Evolutionary conservation across 2,888 invertebrate genomes (phyloP).

Genomic region (Cryptophagus acutangulus): DNA sequence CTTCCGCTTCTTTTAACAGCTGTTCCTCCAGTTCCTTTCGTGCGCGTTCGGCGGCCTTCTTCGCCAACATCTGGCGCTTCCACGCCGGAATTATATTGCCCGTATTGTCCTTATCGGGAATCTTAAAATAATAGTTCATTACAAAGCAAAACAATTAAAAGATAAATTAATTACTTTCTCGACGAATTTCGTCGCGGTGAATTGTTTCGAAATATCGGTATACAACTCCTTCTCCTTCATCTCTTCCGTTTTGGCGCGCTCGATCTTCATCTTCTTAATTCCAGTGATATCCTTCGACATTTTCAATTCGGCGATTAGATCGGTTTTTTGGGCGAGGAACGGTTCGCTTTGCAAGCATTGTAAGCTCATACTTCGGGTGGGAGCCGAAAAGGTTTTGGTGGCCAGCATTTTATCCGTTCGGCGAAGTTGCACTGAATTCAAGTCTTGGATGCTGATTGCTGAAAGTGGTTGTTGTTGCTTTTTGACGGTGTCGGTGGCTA

Average conservation of each 20-base stretch:
- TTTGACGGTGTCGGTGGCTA: constrained; percentile 37
- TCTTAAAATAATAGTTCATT: constrained; percentile 48
- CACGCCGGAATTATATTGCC: constrained; percentile 89
- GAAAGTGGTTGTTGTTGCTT: constrained; percentile 73
- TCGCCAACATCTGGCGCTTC: constrained; percentile 93
- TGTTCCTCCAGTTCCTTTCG: constrained; percentile 85
- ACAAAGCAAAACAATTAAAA: too few relatives aligned
- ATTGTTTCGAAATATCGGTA: constrained; percentile 78
- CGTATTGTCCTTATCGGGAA: constrained; percentile 82
- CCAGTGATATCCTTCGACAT: constrained; percentile 89
- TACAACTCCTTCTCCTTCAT: constrained; percentile 77
- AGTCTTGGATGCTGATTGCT: constrained; percentile 81
- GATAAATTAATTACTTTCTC: constrained; percentile 66
- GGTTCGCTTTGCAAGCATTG: constrained; percentile 68
- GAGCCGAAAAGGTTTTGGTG: constrained; percentile 78
- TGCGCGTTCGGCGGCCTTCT: constrained; percentile 90
- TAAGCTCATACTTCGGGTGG: constrained; percentile 68
- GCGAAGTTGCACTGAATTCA: constrained; percentile 76
- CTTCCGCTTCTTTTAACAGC: constrained; percentile 77
- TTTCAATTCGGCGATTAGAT: constrained; percentile 87
- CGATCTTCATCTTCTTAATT: constrained; percentile 89
- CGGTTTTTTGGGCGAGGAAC: constrained; percentile 72
- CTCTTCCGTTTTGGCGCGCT: constrained; percentile 79
- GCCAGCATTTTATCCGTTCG: constrained; percentile 71
- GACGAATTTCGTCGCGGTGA: constrained; percentile 80